Evolutionary conservation across 2,797 vertebrate species (phyloP).

Genomic region (Euphonia xanthogaster): DNA sequence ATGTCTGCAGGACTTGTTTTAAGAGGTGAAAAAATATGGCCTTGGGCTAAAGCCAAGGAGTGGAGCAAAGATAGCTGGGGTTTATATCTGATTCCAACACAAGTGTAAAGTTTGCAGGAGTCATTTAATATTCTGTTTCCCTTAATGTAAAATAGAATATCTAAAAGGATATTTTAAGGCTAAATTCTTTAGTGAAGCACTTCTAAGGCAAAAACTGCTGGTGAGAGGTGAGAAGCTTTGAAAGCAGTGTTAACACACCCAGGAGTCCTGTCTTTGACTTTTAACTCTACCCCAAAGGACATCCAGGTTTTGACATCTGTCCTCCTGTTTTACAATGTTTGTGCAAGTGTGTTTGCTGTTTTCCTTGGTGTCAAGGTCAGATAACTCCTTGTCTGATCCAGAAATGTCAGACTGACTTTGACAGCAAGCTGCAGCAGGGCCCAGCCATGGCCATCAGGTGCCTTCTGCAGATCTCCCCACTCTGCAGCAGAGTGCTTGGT

Average conservation of each 20-base stretch:
- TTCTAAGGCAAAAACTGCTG: not conserved
- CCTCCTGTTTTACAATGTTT: not conserved
- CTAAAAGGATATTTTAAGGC: not conserved
- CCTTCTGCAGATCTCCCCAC: not conserved
- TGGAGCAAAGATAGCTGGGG: not conserved
- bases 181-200: not conserved
- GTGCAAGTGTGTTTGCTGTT: not conserved
- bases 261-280: not conserved
- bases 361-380: not conserved
- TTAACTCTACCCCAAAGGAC: not conserved
- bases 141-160: not conserved
- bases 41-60: constrained; percentile 18
- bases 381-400: not conserved
- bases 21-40: not conserved
- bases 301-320: not conserved
- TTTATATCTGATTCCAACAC: not conserved
- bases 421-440: not conserved
- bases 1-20: not conserved
- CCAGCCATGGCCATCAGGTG: not conserved
- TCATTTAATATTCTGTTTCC: not conserved
- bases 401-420: not conserved
- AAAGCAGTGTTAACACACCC: not conserved
- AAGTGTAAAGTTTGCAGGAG: not conserved
- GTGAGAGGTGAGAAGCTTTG: not conserved
- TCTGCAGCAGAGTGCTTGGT: not conserved